phyloP scores from a whole-genome alignment of 2,797 vertebrate species.

The Astyanax mexicanus region DNA sequence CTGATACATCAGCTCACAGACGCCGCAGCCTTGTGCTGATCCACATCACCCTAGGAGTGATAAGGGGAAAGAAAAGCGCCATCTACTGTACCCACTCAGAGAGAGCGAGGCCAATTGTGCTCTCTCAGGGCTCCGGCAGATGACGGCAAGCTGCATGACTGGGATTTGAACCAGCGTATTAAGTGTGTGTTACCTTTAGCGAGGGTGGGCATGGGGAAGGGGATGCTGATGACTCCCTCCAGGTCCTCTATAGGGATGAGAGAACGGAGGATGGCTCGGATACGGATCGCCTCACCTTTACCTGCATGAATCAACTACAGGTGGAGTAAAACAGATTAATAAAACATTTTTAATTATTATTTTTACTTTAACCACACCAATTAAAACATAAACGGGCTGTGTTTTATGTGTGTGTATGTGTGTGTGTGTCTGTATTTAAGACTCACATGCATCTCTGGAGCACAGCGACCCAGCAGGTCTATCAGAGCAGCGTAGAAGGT shows the following conservation, averaged over 20 bases:
- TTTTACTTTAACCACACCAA: no score
- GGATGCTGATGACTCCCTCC: constrained; percentile 94
- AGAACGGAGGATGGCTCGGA: constrained; percentile 93
- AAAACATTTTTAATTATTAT: not conserved
- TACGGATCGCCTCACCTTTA: constrained; percentile 95
- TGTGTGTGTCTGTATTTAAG: constrained; percentile 5
- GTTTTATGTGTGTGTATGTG: not conserved
- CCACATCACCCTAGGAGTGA: no score
- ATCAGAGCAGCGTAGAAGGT: constrained; percentile 96
- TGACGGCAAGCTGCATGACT: no score
- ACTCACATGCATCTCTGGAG: constrained; percentile 97
- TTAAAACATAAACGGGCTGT: not conserved
- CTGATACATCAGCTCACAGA: no score
- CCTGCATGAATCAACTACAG: constrained; percentile 92
- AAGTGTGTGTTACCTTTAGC: constrained; percentile 51
- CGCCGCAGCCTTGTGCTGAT: no score
- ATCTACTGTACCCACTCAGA: no score
- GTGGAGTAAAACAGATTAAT: not conserved
- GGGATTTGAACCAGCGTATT: no score
- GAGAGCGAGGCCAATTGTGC: no score
- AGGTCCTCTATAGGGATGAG: constrained; percentile 93
- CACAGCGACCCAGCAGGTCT: constrained; percentile 93
- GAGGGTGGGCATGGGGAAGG: constrained; percentile 92
- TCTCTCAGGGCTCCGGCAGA: no score
- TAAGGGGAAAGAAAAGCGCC: no score